phyloP scores from a whole-genome alignment of 2,888 invertebrate species.

The Heliconius charithonia region DNA sequence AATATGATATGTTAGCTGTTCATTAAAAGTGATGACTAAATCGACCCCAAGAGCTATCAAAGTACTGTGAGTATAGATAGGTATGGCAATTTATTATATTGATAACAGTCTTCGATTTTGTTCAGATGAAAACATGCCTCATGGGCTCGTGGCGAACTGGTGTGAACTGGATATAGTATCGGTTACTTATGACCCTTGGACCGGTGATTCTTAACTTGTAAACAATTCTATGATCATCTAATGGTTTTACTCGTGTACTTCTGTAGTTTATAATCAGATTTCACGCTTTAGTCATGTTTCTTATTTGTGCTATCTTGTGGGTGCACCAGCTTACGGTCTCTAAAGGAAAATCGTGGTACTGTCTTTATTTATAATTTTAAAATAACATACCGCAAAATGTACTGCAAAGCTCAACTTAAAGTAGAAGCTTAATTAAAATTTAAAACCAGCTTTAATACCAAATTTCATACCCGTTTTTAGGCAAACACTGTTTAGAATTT shows the following conservation, averaged over 20 bases:
- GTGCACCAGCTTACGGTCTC: conserved; percentile 8
- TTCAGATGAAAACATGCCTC: conserved; percentile 43
- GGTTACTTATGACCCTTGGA: conserved; percentile 56
- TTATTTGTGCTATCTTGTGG: conserved; percentile 6
- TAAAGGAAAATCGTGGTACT: neutral
- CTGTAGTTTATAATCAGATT: conserved; percentile 18
- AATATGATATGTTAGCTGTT: neutral
- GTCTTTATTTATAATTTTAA: neutral
- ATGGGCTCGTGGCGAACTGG: conserved; percentile 62
- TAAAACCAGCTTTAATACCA: too few species aligned
- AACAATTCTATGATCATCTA: conserved; percentile 38
- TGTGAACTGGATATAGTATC: conserved; percentile 53
- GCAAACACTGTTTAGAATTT: too few species aligned
- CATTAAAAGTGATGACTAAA: conserved; percentile 7
- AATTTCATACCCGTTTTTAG: too few species aligned
- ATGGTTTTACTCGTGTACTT: conserved; percentile 37
- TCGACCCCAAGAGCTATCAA: conserved; percentile 11
- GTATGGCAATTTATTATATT: conserved; percentile 20
- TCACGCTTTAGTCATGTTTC: conserved; percentile 22
- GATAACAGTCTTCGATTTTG: conserved; percentile 43
- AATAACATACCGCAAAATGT: neutral
- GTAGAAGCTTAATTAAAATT: too few species aligned
- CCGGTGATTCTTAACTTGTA: conserved; percentile 39
- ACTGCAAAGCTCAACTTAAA: neutral
- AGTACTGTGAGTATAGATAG: conserved; percentile 3